Evolutionary conservation across 2,888 invertebrate species (phyloP), one percentile per base, ranked within the genome.

Genomic region (Panorpa germanica): DNA sequence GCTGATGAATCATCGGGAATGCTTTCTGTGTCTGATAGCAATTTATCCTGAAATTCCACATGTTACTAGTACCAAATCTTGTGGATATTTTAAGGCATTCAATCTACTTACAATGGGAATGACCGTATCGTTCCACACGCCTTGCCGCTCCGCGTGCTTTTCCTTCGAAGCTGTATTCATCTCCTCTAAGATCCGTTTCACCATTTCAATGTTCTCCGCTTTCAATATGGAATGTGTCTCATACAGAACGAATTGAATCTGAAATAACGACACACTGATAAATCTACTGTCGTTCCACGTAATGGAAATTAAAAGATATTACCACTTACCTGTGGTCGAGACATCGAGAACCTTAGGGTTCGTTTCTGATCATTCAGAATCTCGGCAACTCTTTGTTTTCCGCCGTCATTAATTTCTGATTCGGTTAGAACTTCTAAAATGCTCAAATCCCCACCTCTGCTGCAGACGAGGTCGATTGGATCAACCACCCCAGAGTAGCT

Each of bases 381-480:
- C n/a, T 59, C 54, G 16, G 63, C 59, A 1, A 74, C 70, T 11
- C 74, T 55, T 30, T 59, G 56, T 45, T 56, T 65, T 1, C 72
- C 70, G 34, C 63, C 60, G 11, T 58, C 51, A 33, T 67, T 68
- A 29, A 73, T 63, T 46, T 70, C 67, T 0, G 72, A 65, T 45
- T 75, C 75, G 1, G 75, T 75, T 10, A 75, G 53, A 24, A 67
- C 43, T 57, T 81, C 76, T 28, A 83, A 53, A 63, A 82, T 72
- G 8, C 66, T 61, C 5, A 76, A 53, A 46, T 82, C 81, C 0
- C 82, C 82, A 2, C 77, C 81, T 18, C 81, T 61, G 5, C 72
- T 73, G 40, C 74, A 77, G n/a, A 73, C 78, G 42, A 82, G 53
- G 43, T 82, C 81, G 4, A 82, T 78, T 1, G 81, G 76, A 46